Conservation (phyloP, 2,113 vertebrate genomes). For the Gavialis gangeticus region DNA sequence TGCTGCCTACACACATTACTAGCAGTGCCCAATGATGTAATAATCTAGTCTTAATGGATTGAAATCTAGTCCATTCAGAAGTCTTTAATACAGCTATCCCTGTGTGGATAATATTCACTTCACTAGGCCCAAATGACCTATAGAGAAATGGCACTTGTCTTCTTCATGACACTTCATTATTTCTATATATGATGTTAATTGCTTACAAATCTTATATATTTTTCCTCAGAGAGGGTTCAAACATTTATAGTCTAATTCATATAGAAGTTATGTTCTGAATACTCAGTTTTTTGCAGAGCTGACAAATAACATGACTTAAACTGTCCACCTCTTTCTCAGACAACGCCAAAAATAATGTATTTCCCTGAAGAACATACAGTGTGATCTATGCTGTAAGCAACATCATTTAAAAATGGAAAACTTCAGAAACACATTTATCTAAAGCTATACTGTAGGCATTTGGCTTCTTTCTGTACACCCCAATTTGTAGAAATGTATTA, state of each 20-base stretch:
- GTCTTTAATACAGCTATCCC: not conserved
- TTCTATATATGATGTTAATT: not conserved
- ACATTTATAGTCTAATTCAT: conserved; percentile 42
- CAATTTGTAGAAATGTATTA: not conserved
- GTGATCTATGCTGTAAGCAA: not conserved
- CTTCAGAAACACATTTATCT: not conserved
- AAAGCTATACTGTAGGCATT: not conserved
- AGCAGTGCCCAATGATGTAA: not conserved
- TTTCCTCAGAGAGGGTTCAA: not conserved
- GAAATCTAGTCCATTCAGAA: not conserved
- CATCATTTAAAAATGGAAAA: not conserved
- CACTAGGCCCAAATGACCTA: not conserved
- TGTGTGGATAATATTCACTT: not conserved
- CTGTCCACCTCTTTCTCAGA: not conserved
- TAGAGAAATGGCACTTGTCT: not conserved
- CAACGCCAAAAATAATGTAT: not conserved
- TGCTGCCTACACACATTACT: not conserved
- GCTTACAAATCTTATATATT: conserved; percentile 19
- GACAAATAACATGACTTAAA: not conserved
- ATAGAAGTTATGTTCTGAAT: conserved; percentile 39
- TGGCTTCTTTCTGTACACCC: not conserved
- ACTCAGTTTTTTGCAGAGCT: not conserved
- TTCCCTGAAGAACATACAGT: not conserved
- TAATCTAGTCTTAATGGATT: not conserved
- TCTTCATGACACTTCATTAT: not conserved